Evolutionary conservation across 2,113 vertebrate species (phyloP).

Genomic region (Scopus umbretta): DNA sequence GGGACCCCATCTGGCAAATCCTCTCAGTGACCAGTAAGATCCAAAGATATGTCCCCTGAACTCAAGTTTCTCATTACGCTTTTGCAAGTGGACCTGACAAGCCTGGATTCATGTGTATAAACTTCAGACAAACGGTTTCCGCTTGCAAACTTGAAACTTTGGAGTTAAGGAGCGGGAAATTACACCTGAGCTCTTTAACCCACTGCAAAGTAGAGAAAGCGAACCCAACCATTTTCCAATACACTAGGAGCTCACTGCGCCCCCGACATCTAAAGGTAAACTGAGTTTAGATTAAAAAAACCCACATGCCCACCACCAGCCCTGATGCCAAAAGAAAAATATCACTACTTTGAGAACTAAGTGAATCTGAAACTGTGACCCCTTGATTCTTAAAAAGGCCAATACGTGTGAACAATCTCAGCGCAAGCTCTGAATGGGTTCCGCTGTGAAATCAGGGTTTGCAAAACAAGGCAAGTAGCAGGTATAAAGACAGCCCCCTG

Average conservation of each 20-base stretch:
- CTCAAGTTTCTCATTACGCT: background rate
- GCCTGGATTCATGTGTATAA: background rate
- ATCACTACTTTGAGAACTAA: slow-evolving; percentile 41
- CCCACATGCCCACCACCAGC: background rate
- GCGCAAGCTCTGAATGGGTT: background rate
- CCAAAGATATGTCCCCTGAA: background rate
- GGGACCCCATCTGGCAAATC: background rate
- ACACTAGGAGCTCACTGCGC: background rate
- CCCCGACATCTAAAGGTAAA: background rate
- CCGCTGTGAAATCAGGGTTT: slow-evolving; percentile 11
- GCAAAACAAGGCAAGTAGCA: slow-evolving; percentile 41
- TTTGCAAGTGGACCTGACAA: background rate
- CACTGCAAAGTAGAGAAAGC: background rate
- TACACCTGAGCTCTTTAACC: background rate
- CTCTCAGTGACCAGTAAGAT: background rate
- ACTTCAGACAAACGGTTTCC: background rate
- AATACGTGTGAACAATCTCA: slow-evolving; percentile 69
- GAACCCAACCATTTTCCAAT: background rate
- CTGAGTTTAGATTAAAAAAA: background rate
- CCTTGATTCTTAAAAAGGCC: slow-evolving; percentile 58
- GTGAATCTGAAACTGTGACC: slow-evolving; percentile 64
- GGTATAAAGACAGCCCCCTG: slow-evolving; percentile 64
- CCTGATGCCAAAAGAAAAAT: background rate
- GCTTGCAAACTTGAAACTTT: background rate
- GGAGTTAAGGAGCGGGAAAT: background rate